Evolutionary conservation across 2,113 vertebrate species (phyloP).

Genomic region (Chinchilla lanigera): DNA sequence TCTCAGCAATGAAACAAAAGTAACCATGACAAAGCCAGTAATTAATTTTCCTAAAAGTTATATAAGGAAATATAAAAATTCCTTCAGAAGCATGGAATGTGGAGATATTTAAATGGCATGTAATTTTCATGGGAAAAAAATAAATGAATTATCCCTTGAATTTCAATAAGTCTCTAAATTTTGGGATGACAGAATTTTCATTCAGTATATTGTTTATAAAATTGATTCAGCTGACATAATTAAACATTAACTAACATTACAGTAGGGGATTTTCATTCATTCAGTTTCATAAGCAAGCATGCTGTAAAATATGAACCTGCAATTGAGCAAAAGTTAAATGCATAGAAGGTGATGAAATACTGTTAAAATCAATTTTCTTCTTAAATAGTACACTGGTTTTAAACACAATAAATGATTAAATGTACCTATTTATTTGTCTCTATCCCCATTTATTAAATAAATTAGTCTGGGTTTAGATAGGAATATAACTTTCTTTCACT

Average conservation of each 20-base stretch:
- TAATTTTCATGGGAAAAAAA: constrained; percentile 65
- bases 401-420: constrained; percentile 21
- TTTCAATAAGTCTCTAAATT: constrained; percentile 65
- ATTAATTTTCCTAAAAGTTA: not conserved
- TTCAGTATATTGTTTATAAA: constrained; percentile 61
- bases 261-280: constrained; percentile 24
- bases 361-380: not conserved
- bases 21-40: too few relatives aligned
- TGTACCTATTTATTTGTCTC: not conserved
- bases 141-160: not conserved
- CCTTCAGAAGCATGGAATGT: constrained; percentile 52
- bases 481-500: not conserved
- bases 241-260: constrained; percentile 67
- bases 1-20: too few relatives aligned
- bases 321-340: constrained; percentile 37
- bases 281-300: constrained; percentile 39
- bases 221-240: constrained; percentile 46
- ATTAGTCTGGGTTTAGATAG: not conserved
- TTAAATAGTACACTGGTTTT: not conserved
- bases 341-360: not conserved
- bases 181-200: constrained; percentile 43
- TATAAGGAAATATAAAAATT: not conserved
- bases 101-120: constrained; percentile 69
- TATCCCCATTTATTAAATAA: not conserved
- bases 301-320: not conserved